A percentile compares a stretch with the other conserved stretches of the same genome.
Evolutionary conservation across 2,888 invertebrate species (phyloP).

Genomic region (Ormia ochracea): DNA sequence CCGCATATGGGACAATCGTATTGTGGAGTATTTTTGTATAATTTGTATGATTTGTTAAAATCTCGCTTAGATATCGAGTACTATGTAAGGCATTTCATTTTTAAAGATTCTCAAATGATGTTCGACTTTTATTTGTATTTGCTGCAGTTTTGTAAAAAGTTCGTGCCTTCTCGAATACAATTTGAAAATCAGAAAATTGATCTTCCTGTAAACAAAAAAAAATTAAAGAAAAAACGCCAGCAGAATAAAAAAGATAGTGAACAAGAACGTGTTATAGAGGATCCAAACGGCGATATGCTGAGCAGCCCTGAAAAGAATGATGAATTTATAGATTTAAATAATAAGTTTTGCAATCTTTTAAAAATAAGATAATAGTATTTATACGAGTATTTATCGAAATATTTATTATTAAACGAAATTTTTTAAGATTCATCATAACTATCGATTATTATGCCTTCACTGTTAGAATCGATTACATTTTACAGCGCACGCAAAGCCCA

Average conservation of each 20-base stretch:
- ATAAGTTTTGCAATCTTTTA: slow-evolving; percentile 73
- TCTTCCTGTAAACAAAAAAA: slow-evolving; percentile 68
- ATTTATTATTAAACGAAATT: no score
- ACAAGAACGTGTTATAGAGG: slow-evolving; percentile 38
- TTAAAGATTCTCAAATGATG: slow-evolving; percentile 72
- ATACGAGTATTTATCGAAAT: no score
- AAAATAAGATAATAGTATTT: slow-evolving; percentile 55
- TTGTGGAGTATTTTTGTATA: slow-evolving; percentile 87
- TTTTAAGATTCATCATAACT: no score
- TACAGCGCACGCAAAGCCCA: no score
- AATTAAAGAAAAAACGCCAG: slow-evolving; percentile 70
- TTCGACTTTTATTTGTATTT: slow-evolving; percentile 74
- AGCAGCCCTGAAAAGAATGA: slow-evolving; percentile 64
- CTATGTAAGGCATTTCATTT: slow-evolving; percentile 79
- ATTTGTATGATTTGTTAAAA: slow-evolving; percentile 82
- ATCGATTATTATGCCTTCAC: no score
- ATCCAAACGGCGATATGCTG: slow-evolving; percentile 70
- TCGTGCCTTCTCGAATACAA: slow-evolving; percentile 70
- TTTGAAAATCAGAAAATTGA: slow-evolving; percentile 55
- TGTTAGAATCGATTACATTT: no score
- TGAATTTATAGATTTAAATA: slow-evolving; percentile 74
- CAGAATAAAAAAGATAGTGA: slow-evolving; percentile 67
- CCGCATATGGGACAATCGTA: slow-evolving; percentile 81
- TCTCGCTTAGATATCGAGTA: slow-evolving; percentile 78
- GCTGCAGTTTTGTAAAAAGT: slow-evolving; percentile 71